Evolutionary conservation across 2,113 vertebrate species (phyloP), one percentile per base, ranked within the genome.

Genomic region (Prochilodus magdalenae): DNA sequence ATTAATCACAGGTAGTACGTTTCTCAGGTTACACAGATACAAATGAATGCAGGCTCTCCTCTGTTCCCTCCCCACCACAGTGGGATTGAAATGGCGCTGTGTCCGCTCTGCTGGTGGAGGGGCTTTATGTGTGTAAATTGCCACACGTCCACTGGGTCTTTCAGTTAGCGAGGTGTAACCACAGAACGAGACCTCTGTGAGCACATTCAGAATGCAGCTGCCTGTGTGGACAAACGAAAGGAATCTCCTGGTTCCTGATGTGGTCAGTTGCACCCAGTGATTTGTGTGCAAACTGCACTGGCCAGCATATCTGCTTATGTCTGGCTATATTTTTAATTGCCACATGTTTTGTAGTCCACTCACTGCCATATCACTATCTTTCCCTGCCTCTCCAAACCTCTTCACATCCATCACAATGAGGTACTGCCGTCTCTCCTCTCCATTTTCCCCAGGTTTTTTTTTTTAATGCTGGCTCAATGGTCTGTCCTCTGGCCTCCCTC

Each of bases 1-100:
- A 72, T 80, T 80, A 75, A 77, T 81, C 75, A 73, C 60, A 83
- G 78, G 81, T 80, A 71, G 80, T 53, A 66, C 7, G 44, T 73
- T 87, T 85, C 81, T 81, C 40, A 65, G 71, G 81, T 87, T 69
- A 81, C 76, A 53, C 63, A 63, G 73, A 67, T 78, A 62, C 72
- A 75, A 77, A 44, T 80, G 59, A 83, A 59, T 66, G 49, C 47
- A 81, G 60, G 26, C 22, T 8, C 51, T 13, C 30, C 44, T 14
- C 18, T 75, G 62, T 47, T 55, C 13, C 16, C 15, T 15, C 57
- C 29, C 49, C 60, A 33, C 8, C 40, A 4, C 12, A 30, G 75
- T 11, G 29, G 76, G 29, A 55, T 18, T 33, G 14, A 30, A 78
- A 24, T 36, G 47, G 18, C 29, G 20, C 14, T 26, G 36, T 65